A percentile compares a stretch with the other conserved stretches of the same genome.
These are phyloP conservation scores for Dryas iulia DNA, from an alignment of 1,140 invertebrate species.

Conservation along the genomic window DNA sequence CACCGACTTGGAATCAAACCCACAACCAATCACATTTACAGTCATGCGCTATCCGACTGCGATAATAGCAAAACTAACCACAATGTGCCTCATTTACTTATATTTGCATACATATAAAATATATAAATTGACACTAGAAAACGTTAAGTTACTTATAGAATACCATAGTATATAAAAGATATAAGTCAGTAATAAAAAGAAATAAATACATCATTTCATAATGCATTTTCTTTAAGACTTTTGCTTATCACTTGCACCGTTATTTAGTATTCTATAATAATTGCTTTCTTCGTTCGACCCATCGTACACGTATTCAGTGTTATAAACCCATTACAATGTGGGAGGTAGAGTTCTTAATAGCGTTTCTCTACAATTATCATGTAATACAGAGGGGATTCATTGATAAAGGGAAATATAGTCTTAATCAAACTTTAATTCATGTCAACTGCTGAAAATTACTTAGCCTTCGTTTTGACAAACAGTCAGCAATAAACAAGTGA, in stretches of 20 bases:
- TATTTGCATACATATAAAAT: no score
- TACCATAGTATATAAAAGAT: neutral
- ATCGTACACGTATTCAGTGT: conserved; percentile 48
- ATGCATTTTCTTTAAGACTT: conserved; percentile 5
- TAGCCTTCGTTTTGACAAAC: no score
- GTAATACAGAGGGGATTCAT: conserved; percentile 25
- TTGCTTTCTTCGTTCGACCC: conserved; percentile 50
- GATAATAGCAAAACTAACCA: no score
- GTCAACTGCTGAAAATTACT: neutral
- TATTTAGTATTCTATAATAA: conserved; percentile 46
- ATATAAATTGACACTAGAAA: no score
- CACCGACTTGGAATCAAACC: no score
- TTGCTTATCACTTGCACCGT: conserved; percentile 30
- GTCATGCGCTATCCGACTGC: no score
- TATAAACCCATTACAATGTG: conserved; percentile 52
- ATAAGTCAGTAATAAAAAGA: no score
- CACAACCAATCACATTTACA: no score
- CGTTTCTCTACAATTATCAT: conserved; percentile 37
- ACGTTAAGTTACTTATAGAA: neutral
- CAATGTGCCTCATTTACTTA: neutral
- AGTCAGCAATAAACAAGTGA: no score
- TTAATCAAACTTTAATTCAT: neutral
- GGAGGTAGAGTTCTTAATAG: conserved; percentile 42
- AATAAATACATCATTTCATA: neutral
- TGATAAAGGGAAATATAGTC: conserved; percentile 9